phyloP scores from a whole-genome alignment of 2,888 invertebrate species.

The Leptura quadrifasciata region DNA sequence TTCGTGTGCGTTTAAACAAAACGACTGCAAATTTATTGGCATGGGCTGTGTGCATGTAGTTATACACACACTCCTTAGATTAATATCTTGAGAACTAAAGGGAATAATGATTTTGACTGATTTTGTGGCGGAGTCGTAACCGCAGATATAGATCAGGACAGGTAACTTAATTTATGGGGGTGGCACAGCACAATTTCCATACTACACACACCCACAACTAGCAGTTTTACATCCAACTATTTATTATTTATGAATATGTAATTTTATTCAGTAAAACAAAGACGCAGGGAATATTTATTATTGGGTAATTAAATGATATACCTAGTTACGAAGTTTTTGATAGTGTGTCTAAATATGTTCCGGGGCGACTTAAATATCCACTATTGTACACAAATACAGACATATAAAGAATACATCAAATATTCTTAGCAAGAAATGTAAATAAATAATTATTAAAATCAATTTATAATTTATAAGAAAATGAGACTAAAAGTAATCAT shows the following conservation, averaged over 20 bases:
- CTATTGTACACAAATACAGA: too few relatives aligned
- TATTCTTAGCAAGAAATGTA: too few relatives aligned
- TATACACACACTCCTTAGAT: background rate
- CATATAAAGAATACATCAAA: too few relatives aligned
- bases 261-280: background rate
- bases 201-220: background rate
- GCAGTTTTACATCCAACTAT: background rate
- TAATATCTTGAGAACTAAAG: background rate
- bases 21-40: background rate
- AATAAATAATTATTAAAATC: too few relatives aligned
- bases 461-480: too few relatives aligned
- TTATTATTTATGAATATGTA: background rate
- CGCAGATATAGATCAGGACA: background rate
- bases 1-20: background rate
- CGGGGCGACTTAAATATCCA: too few relatives aligned
- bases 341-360: too few relatives aligned
- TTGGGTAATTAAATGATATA: too few relatives aligned
- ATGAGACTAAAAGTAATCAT: too few relatives aligned
- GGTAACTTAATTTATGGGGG: background rate
- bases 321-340: too few relatives aligned
- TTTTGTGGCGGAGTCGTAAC: background rate
- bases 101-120: conserved; percentile 1
- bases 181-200: background rate
- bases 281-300: too few relatives aligned
- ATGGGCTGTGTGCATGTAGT: background rate